phyloP scores from a whole-genome alignment of 2,113 vertebrate species.

The Ictalurus punctatus region DNA sequence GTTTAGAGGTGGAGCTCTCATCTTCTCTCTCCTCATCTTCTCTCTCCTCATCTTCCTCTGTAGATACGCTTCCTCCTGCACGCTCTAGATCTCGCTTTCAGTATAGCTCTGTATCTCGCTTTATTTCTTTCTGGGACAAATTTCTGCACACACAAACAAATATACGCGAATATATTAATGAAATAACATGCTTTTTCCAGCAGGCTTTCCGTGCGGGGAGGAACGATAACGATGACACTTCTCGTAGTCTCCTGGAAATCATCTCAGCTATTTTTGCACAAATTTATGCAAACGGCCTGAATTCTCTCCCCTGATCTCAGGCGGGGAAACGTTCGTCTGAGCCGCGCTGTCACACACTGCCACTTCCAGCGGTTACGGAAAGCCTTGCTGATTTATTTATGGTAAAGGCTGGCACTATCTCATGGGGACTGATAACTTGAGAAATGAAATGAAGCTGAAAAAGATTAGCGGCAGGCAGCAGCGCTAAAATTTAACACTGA shows the following conservation, averaged over 20 bases:
- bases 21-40: background rate
- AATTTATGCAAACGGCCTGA: constrained; percentile 52
- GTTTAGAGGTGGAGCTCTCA: background rate
- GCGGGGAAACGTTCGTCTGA: constrained; percentile 47
- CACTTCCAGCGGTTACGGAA: background rate
- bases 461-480: background rate
- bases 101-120: background rate
- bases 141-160: background rate
- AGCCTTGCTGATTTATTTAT: constrained; percentile 42
- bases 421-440: background rate
- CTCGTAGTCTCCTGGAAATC: constrained; percentile 24
- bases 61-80: background rate
- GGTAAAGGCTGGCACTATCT: constrained; percentile 15
- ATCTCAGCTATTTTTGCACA: constrained; percentile 36
- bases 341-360: constrained; percentile 40
- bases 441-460: background rate
- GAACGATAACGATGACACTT: constrained; percentile 15
- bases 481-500: background rate
- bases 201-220: background rate
- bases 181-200: background rate
- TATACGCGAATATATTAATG: background rate
- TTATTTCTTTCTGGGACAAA: constrained; percentile 6
- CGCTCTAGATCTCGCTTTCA: background rate
- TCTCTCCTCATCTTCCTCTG: background rate
- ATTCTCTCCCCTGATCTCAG: constrained; percentile 45